Evolutionary conservation across 2,888 invertebrate genomes (phyloP), one percentile per base, ranked within the genome.

Genomic region (Tupiocoris notatus): DNA sequence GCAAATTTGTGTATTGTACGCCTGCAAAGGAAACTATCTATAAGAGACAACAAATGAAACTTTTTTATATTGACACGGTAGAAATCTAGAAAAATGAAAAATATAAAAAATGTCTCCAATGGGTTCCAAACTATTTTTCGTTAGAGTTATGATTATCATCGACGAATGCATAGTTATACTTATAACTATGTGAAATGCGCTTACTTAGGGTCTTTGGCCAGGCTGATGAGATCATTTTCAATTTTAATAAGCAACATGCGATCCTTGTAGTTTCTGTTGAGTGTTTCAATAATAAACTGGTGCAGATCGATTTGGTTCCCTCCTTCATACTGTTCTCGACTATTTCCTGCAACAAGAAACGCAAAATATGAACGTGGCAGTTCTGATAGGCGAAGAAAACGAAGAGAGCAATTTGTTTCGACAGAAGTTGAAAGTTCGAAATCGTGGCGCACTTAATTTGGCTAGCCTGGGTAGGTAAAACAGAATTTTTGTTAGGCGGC

Each of bases 201-300:
- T 88, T 85, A 94, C 94, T 88, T 88, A 76, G 88, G 88, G 83
- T 96, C 95, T 83, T 91, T 92, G 80, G 95, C 90, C 80, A 96
- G 91, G 73, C 88, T 89, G 81, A 92, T 89, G 79, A 98, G 86
- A 82, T 96, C 95, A 82, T 91, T 91, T 86, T 98, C 97, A 62
- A 97, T 91, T 83, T 91, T 91, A 77, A 97, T 86, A 81, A 98
- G 86, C 77, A 94, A 90, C 81, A 90, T 88, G 62, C 96, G 88
- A 84, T 98, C 97, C 82, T 95, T 93, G 56, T 91, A 88, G 84
- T 93, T 95, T 84, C 94, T 93, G 84, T 96, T 95, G 73, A 98
- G 86, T 0, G 96, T 96, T 80, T 94, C 93, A 78, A 91, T 91
- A 78, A 98, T 92, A 84, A 98, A 98, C 79, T 89, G 88, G 80